phyloP scores from a whole-genome alignment of 2,888 invertebrate genomes.

The Acrobasis suavella region DNA sequence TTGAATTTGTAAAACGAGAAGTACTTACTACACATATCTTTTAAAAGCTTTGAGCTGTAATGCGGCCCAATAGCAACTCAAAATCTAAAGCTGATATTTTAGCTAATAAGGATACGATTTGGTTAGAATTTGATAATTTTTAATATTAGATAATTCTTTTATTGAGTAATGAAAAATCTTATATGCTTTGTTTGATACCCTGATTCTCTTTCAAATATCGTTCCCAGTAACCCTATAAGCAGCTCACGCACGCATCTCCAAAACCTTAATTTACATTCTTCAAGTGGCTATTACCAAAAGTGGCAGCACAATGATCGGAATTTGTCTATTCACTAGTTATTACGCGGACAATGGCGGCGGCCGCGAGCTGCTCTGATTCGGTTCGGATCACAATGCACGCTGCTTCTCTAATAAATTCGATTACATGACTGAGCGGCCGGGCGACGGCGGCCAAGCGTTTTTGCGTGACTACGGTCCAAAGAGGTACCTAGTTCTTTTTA shows the following conservation, averaged over 20 bases:
- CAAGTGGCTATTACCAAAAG: constrained; percentile 22
- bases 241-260: constrained; percentile 6
- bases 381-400: constrained; percentile 34
- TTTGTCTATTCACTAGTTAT: constrained; percentile 37
- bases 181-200: background rate
- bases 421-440: constrained; percentile 36
- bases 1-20: too few species aligned
- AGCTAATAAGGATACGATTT: too few species aligned
- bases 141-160: too few species aligned
- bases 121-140: too few species aligned
- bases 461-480: constrained; percentile 11
- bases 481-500: too few species aligned
- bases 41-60: too few species aligned
- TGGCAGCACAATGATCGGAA: constrained; percentile 24
- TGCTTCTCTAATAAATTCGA: constrained; percentile 52
- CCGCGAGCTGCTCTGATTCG: constrained; percentile 29
- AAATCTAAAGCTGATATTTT: too few species aligned
- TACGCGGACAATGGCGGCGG: constrained; percentile 31
- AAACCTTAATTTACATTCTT: constrained; percentile 11
- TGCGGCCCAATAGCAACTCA: too few species aligned
- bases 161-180: too few species aligned
- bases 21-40: too few species aligned
- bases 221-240: background rate
- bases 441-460: constrained; percentile 19
- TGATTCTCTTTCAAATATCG: background rate